phyloP scores from a whole-genome alignment of 2,113 vertebrate genomes.

The Carassius gibelio region DNA sequence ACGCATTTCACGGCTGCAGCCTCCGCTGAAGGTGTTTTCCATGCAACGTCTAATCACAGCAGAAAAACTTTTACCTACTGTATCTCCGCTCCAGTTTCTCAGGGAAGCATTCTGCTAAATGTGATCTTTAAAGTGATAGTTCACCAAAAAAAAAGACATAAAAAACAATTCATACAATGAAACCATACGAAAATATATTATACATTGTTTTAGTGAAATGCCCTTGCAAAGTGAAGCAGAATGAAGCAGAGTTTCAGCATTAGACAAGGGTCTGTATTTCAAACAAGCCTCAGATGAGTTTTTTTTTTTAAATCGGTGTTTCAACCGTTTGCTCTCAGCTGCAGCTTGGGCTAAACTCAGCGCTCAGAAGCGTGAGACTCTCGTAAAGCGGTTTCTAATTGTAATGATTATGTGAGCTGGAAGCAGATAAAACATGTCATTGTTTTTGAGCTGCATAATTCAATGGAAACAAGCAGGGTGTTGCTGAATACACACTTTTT shows the following conservation, averaged over 20 bases:
- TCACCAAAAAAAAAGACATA: not conserved
- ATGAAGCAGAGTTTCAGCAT: conserved; percentile 47
- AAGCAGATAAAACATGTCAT: conserved; percentile 58
- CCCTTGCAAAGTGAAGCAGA: no score
- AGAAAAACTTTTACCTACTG: conserved; percentile 40
- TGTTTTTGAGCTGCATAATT: conserved; percentile 52
- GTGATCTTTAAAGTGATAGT: not conserved
- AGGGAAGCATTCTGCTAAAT: not conserved
- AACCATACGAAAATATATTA: not conserved
- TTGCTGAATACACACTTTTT: conserved; percentile 50
- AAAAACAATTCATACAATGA: not conserved
- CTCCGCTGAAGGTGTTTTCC: conserved; percentile 56
- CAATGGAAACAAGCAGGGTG: conserved; percentile 39
- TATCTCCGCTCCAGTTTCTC: not conserved
- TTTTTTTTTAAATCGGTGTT: conserved; percentile 36
- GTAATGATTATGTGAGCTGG: conserved; percentile 61
- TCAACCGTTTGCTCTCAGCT: conserved; percentile 53
- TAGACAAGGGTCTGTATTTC: conserved; percentile 48
- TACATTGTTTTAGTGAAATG: no score
- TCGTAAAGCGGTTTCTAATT: conserved; percentile 59
- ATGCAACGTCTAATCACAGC: conserved; percentile 54
- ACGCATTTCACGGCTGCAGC: conserved; percentile 43
- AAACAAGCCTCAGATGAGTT: conserved; percentile 60
- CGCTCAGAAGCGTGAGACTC: conserved; percentile 54
- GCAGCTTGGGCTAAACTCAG: conserved; percentile 53